Evolutionary conservation across 1,140 invertebrate species (phyloP).

Genomic region (Linepithema humile): DNA sequence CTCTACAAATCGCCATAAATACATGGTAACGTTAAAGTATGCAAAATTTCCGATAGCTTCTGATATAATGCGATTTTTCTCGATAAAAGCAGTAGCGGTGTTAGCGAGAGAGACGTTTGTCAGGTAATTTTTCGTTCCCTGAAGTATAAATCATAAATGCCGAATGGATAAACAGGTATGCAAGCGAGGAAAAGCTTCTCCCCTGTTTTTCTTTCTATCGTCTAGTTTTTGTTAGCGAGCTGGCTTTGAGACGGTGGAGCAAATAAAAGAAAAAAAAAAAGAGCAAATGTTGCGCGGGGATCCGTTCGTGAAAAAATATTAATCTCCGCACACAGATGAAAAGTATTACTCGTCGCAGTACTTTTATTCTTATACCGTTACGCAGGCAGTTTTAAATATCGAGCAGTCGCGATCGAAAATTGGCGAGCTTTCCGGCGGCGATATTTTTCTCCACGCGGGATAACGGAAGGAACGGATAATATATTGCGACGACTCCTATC

Average conservation of each 20-base stretch:
- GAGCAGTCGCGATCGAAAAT: slow-evolving; percentile 44
- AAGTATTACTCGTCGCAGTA: slow-evolving; percentile 13
- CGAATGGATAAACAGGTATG: not conserved
- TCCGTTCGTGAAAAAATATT: slow-evolving; percentile 37
- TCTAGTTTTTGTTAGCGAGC: slow-evolving; percentile 13
- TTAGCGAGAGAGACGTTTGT: slow-evolving; percentile 80
- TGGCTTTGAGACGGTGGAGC: not conserved
- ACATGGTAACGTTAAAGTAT: not conserved
- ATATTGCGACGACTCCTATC: slow-evolving; percentile 36
- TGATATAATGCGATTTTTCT: no score
- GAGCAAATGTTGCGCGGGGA: not conserved
- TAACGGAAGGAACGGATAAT: slow-evolving; percentile 51
- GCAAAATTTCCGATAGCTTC: not conserved
- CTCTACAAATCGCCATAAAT: not conserved
- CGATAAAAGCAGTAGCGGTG: no score
- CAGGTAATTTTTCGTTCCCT: slow-evolving; percentile 51
- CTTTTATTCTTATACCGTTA: slow-evolving; percentile 40
- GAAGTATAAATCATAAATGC: slow-evolving; percentile 11
- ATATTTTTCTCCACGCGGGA: slow-evolving; percentile 29
- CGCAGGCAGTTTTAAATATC: slow-evolving; percentile 37
- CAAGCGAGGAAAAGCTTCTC: not conserved
- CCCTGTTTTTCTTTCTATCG: not conserved
- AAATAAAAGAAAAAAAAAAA: not conserved
- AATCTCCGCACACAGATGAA: slow-evolving; percentile 27
- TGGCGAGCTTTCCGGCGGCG: slow-evolving; percentile 27